Evolutionary conservation across 2,888 invertebrate species (phyloP), one percentile per base, ranked within the genome.

Genomic region (Agrotis puta): DNA sequence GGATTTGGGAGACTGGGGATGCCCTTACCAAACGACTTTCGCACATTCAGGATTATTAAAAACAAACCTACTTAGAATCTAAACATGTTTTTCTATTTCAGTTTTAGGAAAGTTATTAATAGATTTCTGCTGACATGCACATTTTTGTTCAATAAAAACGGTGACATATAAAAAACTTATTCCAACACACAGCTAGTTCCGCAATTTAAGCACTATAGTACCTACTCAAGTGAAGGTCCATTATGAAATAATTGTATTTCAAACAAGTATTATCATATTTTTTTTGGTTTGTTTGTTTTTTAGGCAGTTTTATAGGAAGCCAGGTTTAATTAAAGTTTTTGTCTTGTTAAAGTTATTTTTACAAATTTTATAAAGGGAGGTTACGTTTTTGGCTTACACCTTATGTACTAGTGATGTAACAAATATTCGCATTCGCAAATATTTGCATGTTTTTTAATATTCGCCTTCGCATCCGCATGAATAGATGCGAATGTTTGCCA

Each of bases 181-280:
- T 51, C 16, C 18, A 43, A 27, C 9, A 47, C 65, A 33, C 11
- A 43, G 9, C 5, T 18, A 73, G 22, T 73, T 73, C 74, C 73
- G 67, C 47, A 73, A 58, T 74, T 9, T 45, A 71, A 22, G 33
- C 50, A 50, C 24, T 16, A 11, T 16, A 24, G 20, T 33, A 47
- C 45, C n/a, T 22, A 64, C 18, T 13, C 33, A 56, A 3, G 22
- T 65, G 27, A 71, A 45, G 57, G 39, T 47, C 6, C 13, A 58
- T 24, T 57, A 57, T 14, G 18, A 51, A 65, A 20, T 70, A 14
- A 74, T 57, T 65, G 53, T 48, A 54, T 63, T 72, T 54, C 13
- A 43, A 63, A 24, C 51, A 24, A 70, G 56, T 39, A 16, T 24
- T 18, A 33, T 0, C 24, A 22, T 45, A 11, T 72, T n/a, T 72